Base-by-base conservation (phyloP, 1,140 invertebrate genomes). In the Drosophila nigrodunni region DNA sequence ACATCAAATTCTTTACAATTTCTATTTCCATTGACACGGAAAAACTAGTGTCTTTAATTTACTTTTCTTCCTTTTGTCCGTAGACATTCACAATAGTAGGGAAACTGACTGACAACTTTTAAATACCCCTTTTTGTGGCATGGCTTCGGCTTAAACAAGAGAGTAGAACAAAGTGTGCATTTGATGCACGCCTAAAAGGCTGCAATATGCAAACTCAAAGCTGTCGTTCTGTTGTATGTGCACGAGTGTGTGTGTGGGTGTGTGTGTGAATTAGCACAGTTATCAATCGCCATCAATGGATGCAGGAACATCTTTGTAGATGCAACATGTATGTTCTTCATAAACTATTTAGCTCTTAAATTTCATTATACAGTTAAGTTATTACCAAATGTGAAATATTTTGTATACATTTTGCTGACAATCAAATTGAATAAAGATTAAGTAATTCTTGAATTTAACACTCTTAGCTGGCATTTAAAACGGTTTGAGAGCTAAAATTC, bases 161-260 rank as follows among this genome's bases (percentile, higher is more conserved):
- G 34, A 68, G 64, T 41, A 41, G 34, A 49, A 61, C 41, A 62
- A 58, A 35, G 13, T 58, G 59, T 54, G 37, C 30, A 11, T 25
- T 10, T 15, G 47, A 25, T 10, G 41, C 55, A 74, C 46, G 52
- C 60, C 67, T 65, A 57, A 71, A 66, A 76, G 61, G 15, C 68
- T 66, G 66, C 55, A 72, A 60, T 59, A 34, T 75, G 41, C 44
- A 52, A 49, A 50, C 47, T 43, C 9, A 5, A 49, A 47, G 44
- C 35, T 21, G 5, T 7, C 6, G 25, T 13, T 10, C 44, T 9
- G 13, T 44, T 64, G n/a, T 8, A 49, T 21, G 13, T 58, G 41
- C n/a, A 10, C 25, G 10, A 5, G 9, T 2, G 13, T 15, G 13
- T 34, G 18, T 11, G 46, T 13, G 7, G 0, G 8, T 9, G 50